phyloP scores from a whole-genome alignment of 2,888 invertebrate species.

The Cataglyphis livida region DNA sequence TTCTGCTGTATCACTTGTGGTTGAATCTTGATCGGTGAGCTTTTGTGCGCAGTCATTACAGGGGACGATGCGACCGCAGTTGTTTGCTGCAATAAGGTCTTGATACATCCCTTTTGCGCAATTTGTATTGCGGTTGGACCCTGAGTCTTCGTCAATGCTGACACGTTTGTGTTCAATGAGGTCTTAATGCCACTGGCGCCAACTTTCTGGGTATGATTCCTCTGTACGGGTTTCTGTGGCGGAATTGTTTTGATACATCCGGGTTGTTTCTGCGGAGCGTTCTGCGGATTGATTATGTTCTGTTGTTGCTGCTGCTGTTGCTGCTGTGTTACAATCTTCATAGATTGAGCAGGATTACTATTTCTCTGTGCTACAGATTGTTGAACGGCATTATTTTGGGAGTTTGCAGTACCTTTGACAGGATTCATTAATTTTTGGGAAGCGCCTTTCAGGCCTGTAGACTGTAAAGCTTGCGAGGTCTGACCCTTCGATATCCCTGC shows the following conservation, averaged over 20 bases:
- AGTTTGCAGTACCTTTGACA: slow-evolving; percentile 70
- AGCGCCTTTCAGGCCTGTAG: slow-evolving; percentile 68
- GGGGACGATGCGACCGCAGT: slow-evolving; percentile 50
- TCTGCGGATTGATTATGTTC: slow-evolving; percentile 74
- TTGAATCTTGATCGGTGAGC: slow-evolving; percentile 78
- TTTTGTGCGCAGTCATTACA: slow-evolving; percentile 76
- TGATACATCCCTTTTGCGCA: slow-evolving; percentile 75
- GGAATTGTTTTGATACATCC: slow-evolving; percentile 84
- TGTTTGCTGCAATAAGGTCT: slow-evolving; percentile 75
- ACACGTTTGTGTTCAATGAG: slow-evolving; percentile 79
- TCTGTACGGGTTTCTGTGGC: slow-evolving; percentile 78
- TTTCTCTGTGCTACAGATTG: slow-evolving; percentile 69
- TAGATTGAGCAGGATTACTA: slow-evolving; percentile 84
- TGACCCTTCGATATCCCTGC: slow-evolving; percentile 77
- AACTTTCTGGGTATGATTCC: slow-evolving; percentile 87
- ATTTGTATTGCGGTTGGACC: slow-evolving; percentile 54
- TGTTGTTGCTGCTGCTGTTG: slow-evolving; percentile 84
- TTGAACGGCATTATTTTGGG: slow-evolving; percentile 72
- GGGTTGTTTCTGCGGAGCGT: slow-evolving; percentile 78
- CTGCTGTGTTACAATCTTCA: slow-evolving; percentile 87
- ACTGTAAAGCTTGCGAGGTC: slow-evolving; percentile 71
- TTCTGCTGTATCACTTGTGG: slow-evolving; percentile 80
- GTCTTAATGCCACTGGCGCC: slow-evolving; percentile 84
- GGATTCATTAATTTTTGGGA: slow-evolving; percentile 74
- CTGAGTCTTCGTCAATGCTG: slow-evolving; percentile 74